Evolutionary conservation across 1,140 invertebrate species (phyloP).

Genomic region (Antheraea mylitta): DNA sequence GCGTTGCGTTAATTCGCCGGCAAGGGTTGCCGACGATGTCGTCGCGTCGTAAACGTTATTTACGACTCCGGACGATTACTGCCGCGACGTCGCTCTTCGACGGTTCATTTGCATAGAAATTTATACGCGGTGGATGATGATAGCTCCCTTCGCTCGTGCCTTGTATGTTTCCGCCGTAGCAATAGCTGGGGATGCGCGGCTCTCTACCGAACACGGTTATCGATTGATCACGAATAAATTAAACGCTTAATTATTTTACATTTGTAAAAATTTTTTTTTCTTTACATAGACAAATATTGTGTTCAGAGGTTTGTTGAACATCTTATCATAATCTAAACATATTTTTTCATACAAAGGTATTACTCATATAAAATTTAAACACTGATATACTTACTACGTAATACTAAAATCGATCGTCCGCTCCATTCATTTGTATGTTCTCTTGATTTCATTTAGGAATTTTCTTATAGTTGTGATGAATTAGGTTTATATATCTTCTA

Average conservation of each 20-base stretch:
- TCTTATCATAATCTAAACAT: too few relatives aligned
- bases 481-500: too few relatives aligned
- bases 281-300: too few relatives aligned
- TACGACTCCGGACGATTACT: slow-evolving; percentile 59
- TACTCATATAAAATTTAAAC: too few relatives aligned
- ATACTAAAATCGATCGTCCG: too few relatives aligned
- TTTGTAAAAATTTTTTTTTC: too few relatives aligned
- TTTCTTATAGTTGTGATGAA: too few relatives aligned
- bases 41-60: slow-evolving; percentile 66
- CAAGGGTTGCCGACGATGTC: slow-evolving; percentile 61
- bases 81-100: slow-evolving; percentile 53
- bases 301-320: too few relatives aligned
- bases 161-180: slow-evolving; percentile 27
- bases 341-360: too few relatives aligned
- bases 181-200: slow-evolving; percentile 18
- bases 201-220: slow-evolving; percentile 1
- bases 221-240: slow-evolving; percentile 3
- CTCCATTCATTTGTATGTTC: too few relatives aligned
- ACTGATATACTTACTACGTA: too few relatives aligned
- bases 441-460: too few relatives aligned
- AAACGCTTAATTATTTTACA: background rate
- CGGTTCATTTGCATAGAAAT: slow-evolving; percentile 70
- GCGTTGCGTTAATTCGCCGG: slow-evolving; percentile 54
- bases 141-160: slow-evolving; percentile 12
- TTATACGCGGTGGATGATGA: slow-evolving; percentile 52